Percentiles rank a stretch among this genome's conserved stretches.
These are phyloP conservation scores for Ploceus nigricollis DNA, from an alignment of 2,113 vertebrate genomes.

Conservation along the genomic window DNA sequence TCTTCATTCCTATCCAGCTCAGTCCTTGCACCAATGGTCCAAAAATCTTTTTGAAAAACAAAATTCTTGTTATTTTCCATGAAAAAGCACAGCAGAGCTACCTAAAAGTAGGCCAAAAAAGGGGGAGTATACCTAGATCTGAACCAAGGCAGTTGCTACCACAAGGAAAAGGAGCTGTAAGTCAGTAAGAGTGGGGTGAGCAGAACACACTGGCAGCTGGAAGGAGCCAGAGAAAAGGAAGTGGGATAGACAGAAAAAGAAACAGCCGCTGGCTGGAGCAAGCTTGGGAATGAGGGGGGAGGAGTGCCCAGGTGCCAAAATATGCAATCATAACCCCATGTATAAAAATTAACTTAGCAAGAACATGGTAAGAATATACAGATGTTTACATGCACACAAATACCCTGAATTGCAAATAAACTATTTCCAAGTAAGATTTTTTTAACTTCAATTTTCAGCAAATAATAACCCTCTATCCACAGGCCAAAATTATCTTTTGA, in stretches of 20 bases:
- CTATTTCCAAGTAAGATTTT: neutral
- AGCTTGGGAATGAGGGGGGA: neutral
- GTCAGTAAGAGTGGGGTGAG: neutral
- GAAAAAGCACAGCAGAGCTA: neutral
- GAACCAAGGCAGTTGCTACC: neutral
- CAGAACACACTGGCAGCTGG: constrained; percentile 42
- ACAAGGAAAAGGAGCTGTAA: neutral
- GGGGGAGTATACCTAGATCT: neutral
- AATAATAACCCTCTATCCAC: neutral
- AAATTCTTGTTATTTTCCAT: neutral
- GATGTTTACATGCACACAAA: neutral
- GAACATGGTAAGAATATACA: neutral
- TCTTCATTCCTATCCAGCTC: neutral
- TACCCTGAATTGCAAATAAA: neutral
- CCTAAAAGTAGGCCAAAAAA: neutral
- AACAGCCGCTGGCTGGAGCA: constrained; percentile 28
- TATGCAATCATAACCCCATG: neutral
- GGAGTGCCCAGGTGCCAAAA: constrained; percentile 55
- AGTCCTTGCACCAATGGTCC: neutral
- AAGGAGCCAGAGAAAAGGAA: constrained; percentile 58
- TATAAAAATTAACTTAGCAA: neutral
- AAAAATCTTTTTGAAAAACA: neutral
- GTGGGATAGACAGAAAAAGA: constrained; percentile 68
- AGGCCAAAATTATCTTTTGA: neutral
- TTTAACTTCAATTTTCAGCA: neutral